Evolutionary conservation across 2,113 vertebrate genomes (phyloP), one percentile per base, ranked within the genome.

Genomic region (Phylloscopus trochilus): DNA sequence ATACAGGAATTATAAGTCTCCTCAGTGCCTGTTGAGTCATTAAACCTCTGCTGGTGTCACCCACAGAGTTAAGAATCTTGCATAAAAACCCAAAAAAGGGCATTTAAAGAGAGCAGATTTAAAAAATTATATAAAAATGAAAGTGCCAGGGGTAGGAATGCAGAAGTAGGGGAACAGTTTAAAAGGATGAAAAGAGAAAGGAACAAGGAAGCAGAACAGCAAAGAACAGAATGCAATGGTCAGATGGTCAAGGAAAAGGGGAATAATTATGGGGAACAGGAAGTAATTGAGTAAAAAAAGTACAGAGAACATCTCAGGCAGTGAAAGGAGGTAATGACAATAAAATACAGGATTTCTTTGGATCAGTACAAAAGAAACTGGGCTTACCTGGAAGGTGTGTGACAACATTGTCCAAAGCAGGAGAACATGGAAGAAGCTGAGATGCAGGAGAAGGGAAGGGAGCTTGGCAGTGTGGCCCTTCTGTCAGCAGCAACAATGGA

Each of bases 41-140:
- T 55, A 89, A 88, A 85, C 15, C 43, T 96, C 75, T 90, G 53
- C 30, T 91, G 20, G 43, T 96, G 43, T 91, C 85, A 85, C 85
- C 37, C 67, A 86, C 16, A 31, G 84, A 77, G 43, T 59, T 77
- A 53, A 51, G 44, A 91, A 85, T 79, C 66, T 87, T 62, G 28
- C 37, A 51, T 6, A 14, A 37, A 78, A 33, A 35, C 12, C 41
- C 15, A 28, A 35, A 59, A 35, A 44, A 11, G 1, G 62, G 4
- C 13, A 33, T 83, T 87, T 90, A 55, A 62, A 92, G 27, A 77
- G 43, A 80, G 30, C 24, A 13, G 24, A 28, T 74, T 89, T 90
- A 59, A 74, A 88, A 94, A 69, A 63, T 43, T 13, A 46, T 35
- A 76, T 69, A 47, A 70, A 92, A 86, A 55, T 83, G 39, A 31